Base-by-base conservation (phyloP, 2,113 vertebrate species). In the Hylia prasina region DNA sequence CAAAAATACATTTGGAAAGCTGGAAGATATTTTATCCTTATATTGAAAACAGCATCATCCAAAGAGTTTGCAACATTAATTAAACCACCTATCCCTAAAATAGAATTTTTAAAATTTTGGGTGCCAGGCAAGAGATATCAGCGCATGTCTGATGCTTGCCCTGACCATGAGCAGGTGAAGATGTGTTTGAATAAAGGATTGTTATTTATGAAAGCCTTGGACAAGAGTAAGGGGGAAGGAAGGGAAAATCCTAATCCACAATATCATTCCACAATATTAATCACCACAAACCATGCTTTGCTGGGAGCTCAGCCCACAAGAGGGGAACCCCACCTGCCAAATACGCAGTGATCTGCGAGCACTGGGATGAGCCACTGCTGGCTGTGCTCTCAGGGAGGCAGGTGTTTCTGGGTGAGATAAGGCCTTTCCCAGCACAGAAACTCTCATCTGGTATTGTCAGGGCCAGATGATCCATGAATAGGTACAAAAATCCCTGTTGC, bases 1-100 rank as follows among this genome's bases (percentile, higher is more conserved):
- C 79, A 79, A 89, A 93, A 94, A 82, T 65, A 81, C 90, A 75
- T 60, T n/a, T n/a, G n/a, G 54, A 73, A 90, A 90, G 33, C 82
- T 94, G 90, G 79, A 78, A 87, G 60, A 86, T 75, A 86, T 91
- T 48, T 10, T 33, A 51, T 51, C 75, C 53, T 89, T 81, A 18
- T 86, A 71, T 61, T 93, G 47, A 64, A 94, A 83, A 83, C 63
- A 96, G 70, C 39, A 63, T 70, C 61, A 66, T 61, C 31, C 87
- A 88, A 82, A 23, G 57, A 90, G 40, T 39, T 86, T 28, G 31
- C 66, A 75, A 16, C 15, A 42, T 50, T 73, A 77, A 63, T 91
- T 90, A 57, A 73, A 39, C 51, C 42, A 58, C 1, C 0, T 64
- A 63, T 30, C 17, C 65, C 23, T 51, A 30, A 90, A 86, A 51